Conservation (phyloP, 2,113 vertebrate species). For the Chascanopsetta lugubris region DNA sequence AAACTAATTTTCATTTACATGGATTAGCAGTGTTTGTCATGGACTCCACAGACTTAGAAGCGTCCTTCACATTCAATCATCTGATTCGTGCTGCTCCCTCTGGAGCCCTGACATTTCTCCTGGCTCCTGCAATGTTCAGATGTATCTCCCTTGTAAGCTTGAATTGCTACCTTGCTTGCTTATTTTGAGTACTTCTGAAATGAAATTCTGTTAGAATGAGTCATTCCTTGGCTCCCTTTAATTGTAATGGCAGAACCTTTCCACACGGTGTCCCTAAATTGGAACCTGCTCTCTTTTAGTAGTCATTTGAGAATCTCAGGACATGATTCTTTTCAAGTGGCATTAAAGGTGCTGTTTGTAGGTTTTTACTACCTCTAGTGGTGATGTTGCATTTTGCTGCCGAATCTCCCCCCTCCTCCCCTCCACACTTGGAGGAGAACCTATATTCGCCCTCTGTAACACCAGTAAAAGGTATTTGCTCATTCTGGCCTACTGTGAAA, state of each 20-base stretch:
- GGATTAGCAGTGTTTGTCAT: not conserved
- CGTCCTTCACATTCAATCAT: conserved; percentile 12
- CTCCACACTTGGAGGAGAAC: too few species aligned
- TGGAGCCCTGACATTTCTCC: conserved; percentile 9
- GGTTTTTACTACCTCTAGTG: too few species aligned
- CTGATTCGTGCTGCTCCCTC: not conserved
- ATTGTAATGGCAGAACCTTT: conserved; percentile 13
- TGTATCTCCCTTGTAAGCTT: too few species aligned
- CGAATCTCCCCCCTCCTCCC: too few species aligned
- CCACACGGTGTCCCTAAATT: conserved; percentile 59
- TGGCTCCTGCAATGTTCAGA: not conserved
- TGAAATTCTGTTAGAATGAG: too few species aligned
- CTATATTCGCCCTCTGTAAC: too few species aligned
- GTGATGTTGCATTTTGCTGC: too few species aligned
- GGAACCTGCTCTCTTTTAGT: not conserved
- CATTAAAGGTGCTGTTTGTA: not conserved
- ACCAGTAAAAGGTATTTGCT: too few species aligned
- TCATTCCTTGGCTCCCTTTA: not conserved
- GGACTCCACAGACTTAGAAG: conserved; percentile 4
- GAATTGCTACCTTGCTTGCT: too few species aligned
- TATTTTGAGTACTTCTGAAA: too few species aligned
- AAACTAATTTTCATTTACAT: conserved; percentile 1
- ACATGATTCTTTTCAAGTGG: not conserved
- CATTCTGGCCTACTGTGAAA: too few species aligned
- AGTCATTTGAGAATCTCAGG: not conserved